These are phyloP conservation scores for Epicampocera succincta DNA, from an alignment of 2,888 invertebrate genomes.

Conservation along the genomic window DNA sequence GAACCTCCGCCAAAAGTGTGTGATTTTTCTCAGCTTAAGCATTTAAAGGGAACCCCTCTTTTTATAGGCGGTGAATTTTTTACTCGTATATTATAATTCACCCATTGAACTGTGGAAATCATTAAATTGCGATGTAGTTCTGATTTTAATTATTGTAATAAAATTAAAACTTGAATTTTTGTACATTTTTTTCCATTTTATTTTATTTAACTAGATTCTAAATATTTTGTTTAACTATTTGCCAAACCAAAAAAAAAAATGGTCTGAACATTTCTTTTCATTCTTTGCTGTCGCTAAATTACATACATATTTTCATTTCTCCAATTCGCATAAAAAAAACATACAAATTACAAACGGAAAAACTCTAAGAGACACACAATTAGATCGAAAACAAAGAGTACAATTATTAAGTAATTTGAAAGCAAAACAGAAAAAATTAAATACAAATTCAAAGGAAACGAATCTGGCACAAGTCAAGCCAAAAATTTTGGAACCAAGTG, in stretches of 20 bases:
- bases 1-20: no score
- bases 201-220: conserved; percentile 68
- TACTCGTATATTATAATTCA: no score
- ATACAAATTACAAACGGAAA: conserved; percentile 35
- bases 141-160: no score
- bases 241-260: conserved; percentile 56
- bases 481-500: conserved; percentile 15
- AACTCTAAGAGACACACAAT: conserved; percentile 16
- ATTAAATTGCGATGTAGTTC: no score
- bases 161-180: conserved; percentile 33
- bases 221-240: conserved; percentile 67
- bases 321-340: conserved; percentile 4
- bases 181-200: conserved; percentile 40
- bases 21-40: no score
- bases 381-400: conserved; percentile 56
- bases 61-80: no score
- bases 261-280: conserved; percentile 3
- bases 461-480: conserved; percentile 34
- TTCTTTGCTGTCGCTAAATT: background rate
- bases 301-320: background rate
- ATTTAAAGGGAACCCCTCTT: no score
- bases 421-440: conserved; percentile 7
- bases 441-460: conserved; percentile 22
- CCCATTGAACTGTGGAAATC: no score
- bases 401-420: conserved; percentile 60